Evolutionary conservation across 1,140 invertebrate species (phyloP), one percentile per base, ranked within the genome.

Genomic region (Drosophila lacteicornis): DNA sequence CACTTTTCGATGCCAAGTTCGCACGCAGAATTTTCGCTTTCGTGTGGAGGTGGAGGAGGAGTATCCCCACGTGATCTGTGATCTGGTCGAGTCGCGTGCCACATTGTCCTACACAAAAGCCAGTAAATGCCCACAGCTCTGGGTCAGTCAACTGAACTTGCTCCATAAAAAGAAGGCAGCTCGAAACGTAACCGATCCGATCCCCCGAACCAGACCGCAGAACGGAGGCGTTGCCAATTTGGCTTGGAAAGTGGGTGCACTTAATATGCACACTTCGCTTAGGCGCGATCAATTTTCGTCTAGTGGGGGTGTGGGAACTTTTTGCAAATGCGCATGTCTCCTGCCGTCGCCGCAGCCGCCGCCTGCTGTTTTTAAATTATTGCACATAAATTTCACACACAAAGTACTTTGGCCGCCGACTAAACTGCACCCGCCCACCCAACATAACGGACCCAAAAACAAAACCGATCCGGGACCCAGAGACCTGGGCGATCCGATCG

Each of bases 131-230:
- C 57, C 57, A 51, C 50, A 45, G 57, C 63, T 40, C 42, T 66
- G 78, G 84, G 84, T 87, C 84, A 87, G 55, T 87, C 80, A 87
- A 74, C 80, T 78, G 74, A 74, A 79, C 71, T 63, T 82, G 84
- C 80, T 88, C 85, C 84, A 88, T 84, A 87, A 87, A 77, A 67
- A 80, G 76, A 82, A 70, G 63, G 40, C 67, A 17, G 58, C 65
- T 33, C 22, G 17, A 50, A 73, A 51, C 46, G 70, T 73, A 73
- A 73, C 53, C 27, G 62, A 73, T 73, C 58, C 40, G 13, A 46
- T 46, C 30, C 30, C n/a, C 70, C 38, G 40, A 33, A 42, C 46
- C 40, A 27, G 19, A 15, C 7, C 30, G 45, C 40, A 47, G 65
- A 67, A 75, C 61, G 84, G 84, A 83, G 83, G 83, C 83, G 83